A percentile compares a stretch with the other conserved stretches of the same genome.
Evolutionary conservation across 2,888 invertebrate species (phyloP).

Genomic region (Carcina quercana): DNA sequence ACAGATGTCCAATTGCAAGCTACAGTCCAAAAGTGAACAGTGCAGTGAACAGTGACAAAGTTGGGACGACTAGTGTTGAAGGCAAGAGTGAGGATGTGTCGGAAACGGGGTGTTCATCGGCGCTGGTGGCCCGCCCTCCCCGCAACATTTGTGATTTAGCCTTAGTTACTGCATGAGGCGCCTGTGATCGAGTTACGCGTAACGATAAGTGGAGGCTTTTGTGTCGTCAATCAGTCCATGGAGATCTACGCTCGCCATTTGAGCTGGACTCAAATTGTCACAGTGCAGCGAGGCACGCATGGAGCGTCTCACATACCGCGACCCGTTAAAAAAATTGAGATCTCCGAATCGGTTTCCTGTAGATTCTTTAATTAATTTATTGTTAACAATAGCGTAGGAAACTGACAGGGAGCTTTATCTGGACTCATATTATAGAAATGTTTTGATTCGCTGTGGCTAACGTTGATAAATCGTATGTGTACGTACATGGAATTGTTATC

Average conservation of each 20-base stretch:
- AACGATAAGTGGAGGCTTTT: slow-evolving; percentile 38
- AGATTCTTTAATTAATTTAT: slow-evolving; percentile 73
- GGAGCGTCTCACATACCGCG: slow-evolving; percentile 60
- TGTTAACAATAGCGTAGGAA: slow-evolving; percentile 68
- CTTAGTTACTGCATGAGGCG: slow-evolving; percentile 68
- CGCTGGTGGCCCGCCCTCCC: slow-evolving; percentile 43
- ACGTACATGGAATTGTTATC: too few relatives aligned
- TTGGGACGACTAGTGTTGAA: slow-evolving; percentile 39
- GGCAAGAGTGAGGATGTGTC: slow-evolving; percentile 53
- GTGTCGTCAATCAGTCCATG: slow-evolving; percentile 46
- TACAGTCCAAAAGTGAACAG: slow-evolving; percentile 57
- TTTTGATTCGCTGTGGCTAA: slow-evolving; percentile 49
- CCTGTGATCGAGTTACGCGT: slow-evolving; percentile 44
- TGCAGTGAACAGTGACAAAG: slow-evolving; percentile 56
- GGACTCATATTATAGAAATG: slow-evolving; percentile 31
- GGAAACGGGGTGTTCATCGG: slow-evolving; percentile 48
- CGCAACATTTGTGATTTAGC: slow-evolving; percentile 72
- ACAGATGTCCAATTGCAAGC: slow-evolving; percentile 52
- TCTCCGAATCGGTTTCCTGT: slow-evolving; percentile 74
- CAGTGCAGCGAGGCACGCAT: slow-evolving; percentile 59
- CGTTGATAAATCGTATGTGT: too few relatives aligned
- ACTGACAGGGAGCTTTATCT: slow-evolving; percentile 66
- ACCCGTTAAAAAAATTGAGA: slow-evolving; percentile 60
- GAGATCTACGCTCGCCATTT: slow-evolving; percentile 62
- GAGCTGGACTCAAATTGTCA: slow-evolving; percentile 71